Base-by-base conservation (phyloP, 2,113 vertebrate species). In the Dromas ardeola region DNA sequence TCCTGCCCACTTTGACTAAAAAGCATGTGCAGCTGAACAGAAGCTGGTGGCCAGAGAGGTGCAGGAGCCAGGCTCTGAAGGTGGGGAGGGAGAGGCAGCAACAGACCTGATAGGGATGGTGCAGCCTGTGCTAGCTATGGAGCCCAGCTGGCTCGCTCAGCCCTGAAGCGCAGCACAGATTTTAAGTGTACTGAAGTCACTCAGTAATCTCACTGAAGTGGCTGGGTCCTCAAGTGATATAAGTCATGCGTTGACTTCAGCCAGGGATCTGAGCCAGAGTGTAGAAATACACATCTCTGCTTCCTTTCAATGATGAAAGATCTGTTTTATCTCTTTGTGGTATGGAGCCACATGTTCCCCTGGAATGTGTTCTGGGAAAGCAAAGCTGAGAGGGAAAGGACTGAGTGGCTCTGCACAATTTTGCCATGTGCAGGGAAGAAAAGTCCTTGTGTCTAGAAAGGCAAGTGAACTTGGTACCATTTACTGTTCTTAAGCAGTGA, bases 241-340 rank as follows among this genome's bases (percentile, higher is more conserved):
- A 85, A 95, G 71, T 76, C 1, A 5, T 80, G 79, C 91, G 47
- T 90, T 88, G 91, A 50, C 66, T 96, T 95, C 81, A 86, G 45
- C 63, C 42, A 65, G 78, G 76, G 66, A 87, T 95, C 63, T 89
- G 83, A 93, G 88, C 61, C 92, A 88, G 43, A 8, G 47, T 86
- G 32, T 86, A 45, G 76, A 90, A 97, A 56, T 71, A 76, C 1
- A 52, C 23, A 55, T 90, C 66, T 69, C 78, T 82, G 53, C 62
- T 96, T 53, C 45, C 38, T 34, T 95, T 93, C 78, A 25, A 0
- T 73, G 70, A 89, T 93, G 78, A 91, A 95, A 95, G 84, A 22
- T 72, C 40, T 53, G 32, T 52, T 95, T 93, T 92, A 89, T 95
- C 73, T 91, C 73, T 94, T 87, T 91, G 73, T 87, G 66, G 29